Evolutionary conservation across 2,113 vertebrate species (phyloP).

Genomic region (Bubo blakistoni): DNA sequence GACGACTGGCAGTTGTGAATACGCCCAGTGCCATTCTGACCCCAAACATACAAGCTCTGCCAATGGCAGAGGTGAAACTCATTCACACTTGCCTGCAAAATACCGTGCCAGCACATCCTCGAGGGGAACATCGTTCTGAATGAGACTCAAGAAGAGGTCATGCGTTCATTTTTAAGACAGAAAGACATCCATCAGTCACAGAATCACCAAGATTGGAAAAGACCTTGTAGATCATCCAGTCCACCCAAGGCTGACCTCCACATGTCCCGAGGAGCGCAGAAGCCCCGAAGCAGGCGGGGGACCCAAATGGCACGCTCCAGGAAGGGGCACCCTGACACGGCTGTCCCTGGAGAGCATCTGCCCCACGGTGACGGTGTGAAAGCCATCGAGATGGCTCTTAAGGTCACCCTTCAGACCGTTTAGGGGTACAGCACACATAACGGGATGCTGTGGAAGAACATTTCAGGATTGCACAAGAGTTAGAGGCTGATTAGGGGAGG

Average conservation of each 20-base stretch:
- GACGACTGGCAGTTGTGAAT: background rate
- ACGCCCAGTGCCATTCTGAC: background rate
- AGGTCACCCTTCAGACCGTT: background rate
- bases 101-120: background rate
- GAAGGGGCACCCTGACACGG: background rate
- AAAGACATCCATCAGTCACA: background rate
- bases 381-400: background rate
- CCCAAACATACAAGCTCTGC: background rate
- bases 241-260: background rate
- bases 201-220: no score
- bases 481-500: no score
- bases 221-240: no score
- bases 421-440: background rate
- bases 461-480: background rate
- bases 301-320: background rate
- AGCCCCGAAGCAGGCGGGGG: background rate
- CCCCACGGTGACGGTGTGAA: background rate
- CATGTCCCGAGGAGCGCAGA: fast-evolving
- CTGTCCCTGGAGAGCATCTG: background rate
- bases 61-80: background rate
- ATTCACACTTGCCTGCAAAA: background rate
- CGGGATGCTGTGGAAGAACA: background rate
- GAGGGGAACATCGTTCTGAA: fast-evolving
- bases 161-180: background rate
- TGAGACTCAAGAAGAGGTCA: background rate